Percentiles rank a stretch among this genome's conserved stretches.
Conservation (phyloP, 1,140 invertebrate species). For the Gonatopus flavifemur region DNA sequence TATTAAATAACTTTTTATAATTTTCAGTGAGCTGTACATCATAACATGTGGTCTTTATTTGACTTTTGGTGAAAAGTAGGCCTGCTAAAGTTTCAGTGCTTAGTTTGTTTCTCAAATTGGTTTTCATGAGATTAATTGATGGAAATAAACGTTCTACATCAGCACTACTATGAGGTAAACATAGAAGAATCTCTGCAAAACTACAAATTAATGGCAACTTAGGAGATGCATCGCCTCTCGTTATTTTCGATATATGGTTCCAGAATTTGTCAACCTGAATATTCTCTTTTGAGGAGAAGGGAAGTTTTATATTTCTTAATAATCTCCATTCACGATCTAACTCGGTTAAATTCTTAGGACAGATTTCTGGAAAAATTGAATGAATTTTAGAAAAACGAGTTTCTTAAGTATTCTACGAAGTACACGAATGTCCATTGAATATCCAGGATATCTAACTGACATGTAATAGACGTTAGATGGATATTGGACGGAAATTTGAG, state of each 20-base stretch:
- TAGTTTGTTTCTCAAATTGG: slow-evolving; percentile 10
- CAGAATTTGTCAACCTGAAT: background rate
- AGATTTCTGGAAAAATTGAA: background rate
- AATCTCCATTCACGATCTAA: background rate
- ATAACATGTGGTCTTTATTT: background rate
- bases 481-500: too few species aligned
- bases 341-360: slow-evolving; percentile 2
- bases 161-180: slow-evolving; percentile 13
- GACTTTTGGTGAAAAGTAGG: background rate
- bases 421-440: too few species aligned
- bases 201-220: slow-evolving; percentile 3
- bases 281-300: background rate
- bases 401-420: too few species aligned
- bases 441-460: too few species aligned
- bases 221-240: background rate
- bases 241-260: background rate
- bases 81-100: background rate
- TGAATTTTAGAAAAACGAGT: too few species aligned
- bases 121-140: slow-evolving; percentile 11
- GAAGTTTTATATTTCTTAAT: background rate
- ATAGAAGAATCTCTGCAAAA: slow-evolving; percentile 5
- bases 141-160: slow-evolving; percentile 12
- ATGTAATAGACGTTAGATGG: too few species aligned
- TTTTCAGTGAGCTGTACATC: background rate
- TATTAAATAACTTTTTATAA: background rate